Conservation (phyloP, 2,888 invertebrate genomes). For the Heliconius aoede region DNA sequence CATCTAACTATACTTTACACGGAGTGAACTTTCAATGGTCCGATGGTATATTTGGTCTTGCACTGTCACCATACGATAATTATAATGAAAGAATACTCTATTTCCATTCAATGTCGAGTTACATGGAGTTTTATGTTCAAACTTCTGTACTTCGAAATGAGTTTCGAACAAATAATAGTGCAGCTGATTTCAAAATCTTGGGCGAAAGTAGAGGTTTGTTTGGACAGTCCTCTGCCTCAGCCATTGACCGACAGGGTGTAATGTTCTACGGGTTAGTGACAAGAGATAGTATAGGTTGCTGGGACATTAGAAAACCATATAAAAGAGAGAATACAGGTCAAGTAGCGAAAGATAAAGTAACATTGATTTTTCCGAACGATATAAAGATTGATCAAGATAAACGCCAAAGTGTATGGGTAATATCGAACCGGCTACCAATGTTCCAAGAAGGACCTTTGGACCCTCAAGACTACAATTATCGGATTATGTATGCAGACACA, state of each 20-base stretch:
- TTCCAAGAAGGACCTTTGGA: slow-evolving; percentile 87
- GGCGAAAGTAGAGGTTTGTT: slow-evolving; percentile 82
- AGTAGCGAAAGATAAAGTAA: slow-evolving; percentile 84
- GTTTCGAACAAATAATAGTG: slow-evolving; percentile 62
- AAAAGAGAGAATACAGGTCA: slow-evolving; percentile 84
- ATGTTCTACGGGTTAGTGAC: slow-evolving; percentile 92
- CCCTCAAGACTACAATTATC: slow-evolving; percentile 87
- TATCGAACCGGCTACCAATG: slow-evolving; percentile 89
- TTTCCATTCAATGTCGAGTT: slow-evolving; percentile 93
- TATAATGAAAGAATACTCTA: slow-evolving; percentile 86
- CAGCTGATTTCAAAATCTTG: slow-evolving; percentile 64
- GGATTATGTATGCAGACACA: slow-evolving; percentile 87
- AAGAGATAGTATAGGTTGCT: slow-evolving; percentile 90
- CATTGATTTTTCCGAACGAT: slow-evolving; percentile 91
- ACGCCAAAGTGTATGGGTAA: slow-evolving; percentile 89
- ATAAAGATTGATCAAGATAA: slow-evolving; percentile 88
- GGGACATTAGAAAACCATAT: slow-evolving; percentile 90
- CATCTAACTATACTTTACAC: slow-evolving; percentile 89
- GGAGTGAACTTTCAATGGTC: slow-evolving; percentile 92
- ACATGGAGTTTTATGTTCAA: slow-evolving; percentile 89
- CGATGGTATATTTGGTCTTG: slow-evolving; percentile 91
- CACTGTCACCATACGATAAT: slow-evolving; percentile 84
- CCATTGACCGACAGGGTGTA: slow-evolving; percentile 87
- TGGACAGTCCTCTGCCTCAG: slow-evolving; percentile 90
- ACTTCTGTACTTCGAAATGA: slow-evolving; percentile 87